These are phyloP conservation scores for Acronicta alni DNA, from an alignment of 2,888 invertebrate species.

Conservation along the genomic window DNA sequence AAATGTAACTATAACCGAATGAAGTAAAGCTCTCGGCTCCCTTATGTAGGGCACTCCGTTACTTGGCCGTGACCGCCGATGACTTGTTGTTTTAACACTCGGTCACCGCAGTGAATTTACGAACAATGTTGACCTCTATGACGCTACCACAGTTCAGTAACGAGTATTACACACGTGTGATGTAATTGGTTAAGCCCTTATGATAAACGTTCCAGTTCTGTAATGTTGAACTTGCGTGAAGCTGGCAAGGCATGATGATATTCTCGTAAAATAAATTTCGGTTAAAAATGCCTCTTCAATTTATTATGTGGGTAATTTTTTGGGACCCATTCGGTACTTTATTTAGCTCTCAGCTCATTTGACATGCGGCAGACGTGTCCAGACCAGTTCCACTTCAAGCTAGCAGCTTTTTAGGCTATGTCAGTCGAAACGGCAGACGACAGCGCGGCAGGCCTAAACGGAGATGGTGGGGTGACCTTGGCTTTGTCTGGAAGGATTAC, in stretches of 20 bases:
- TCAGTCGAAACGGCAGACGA: too few species aligned
- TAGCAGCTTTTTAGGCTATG: too few species aligned
- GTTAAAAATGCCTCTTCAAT: too few species aligned
- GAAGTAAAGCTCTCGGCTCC: constrained; percentile 64
- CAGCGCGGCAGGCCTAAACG: too few species aligned
- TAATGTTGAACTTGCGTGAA: neutral
- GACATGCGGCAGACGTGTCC: too few species aligned
- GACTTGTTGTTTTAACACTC: constrained; percentile 62
- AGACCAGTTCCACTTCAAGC: too few species aligned
- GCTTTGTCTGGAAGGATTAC: too few species aligned
- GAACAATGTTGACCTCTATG: constrained; percentile 45
- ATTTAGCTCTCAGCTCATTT: too few species aligned
- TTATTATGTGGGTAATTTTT: too few species aligned
- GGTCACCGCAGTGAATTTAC: constrained; percentile 56
- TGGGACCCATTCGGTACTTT: too few species aligned
- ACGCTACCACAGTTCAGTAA: constrained; percentile 16
- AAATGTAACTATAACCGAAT: constrained; percentile 34
- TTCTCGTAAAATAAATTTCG: too few species aligned
- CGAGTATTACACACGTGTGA: constrained; percentile 6
- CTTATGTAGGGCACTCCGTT: constrained; percentile 85
- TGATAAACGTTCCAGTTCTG: constrained; percentile 1
- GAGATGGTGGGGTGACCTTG: too few species aligned
- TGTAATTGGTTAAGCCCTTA: constrained; percentile 12
- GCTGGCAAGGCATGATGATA: neutral
- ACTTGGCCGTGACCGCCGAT: constrained; percentile 83